phyloP scores from a whole-genome alignment of 2,113 vertebrate species.

The Mobula birostris region DNA sequence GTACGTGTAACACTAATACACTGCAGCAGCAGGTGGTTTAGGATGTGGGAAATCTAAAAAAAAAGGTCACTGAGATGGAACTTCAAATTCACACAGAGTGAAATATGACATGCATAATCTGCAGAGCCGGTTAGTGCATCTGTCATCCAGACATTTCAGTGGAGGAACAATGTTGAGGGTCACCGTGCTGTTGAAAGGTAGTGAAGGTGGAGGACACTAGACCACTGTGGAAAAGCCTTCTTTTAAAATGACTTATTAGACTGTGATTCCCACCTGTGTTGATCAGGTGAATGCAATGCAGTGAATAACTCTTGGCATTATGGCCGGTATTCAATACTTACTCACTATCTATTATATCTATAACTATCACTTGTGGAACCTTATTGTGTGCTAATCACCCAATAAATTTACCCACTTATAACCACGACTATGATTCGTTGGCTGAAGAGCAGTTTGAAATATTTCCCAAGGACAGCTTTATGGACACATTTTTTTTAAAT shows the following conservation, averaged over 20 bases:
- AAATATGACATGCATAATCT: not conserved
- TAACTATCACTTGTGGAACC: not conserved
- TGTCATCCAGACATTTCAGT: not conserved
- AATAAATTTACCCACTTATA: not conserved
- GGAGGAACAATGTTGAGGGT: not conserved
- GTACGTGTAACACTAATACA: not conserved
- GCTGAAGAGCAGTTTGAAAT: not conserved
- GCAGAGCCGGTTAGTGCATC: not conserved
- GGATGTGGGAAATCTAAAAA: not conserved
- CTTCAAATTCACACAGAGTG: not conserved
- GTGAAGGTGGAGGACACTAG: no score
- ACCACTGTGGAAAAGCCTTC: not conserved
- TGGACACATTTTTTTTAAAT: no score
- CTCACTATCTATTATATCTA: not conserved
- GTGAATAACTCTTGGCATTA: not conserved
- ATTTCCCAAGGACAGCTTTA: no score
- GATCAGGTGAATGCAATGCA: not conserved
- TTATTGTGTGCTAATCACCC: not conserved
- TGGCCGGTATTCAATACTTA: not conserved
- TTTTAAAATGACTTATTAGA: not conserved
- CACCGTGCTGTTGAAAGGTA: not conserved
- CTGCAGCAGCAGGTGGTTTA: not conserved
- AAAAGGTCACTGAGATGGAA: no score
- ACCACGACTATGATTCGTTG: not conserved
- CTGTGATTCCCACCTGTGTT: not conserved